Percentiles rank a stretch among this genome's conserved stretches.
Conservation (phyloP, 2,888 invertebrate species). For the Drosophila flavopinicola region DNA sequence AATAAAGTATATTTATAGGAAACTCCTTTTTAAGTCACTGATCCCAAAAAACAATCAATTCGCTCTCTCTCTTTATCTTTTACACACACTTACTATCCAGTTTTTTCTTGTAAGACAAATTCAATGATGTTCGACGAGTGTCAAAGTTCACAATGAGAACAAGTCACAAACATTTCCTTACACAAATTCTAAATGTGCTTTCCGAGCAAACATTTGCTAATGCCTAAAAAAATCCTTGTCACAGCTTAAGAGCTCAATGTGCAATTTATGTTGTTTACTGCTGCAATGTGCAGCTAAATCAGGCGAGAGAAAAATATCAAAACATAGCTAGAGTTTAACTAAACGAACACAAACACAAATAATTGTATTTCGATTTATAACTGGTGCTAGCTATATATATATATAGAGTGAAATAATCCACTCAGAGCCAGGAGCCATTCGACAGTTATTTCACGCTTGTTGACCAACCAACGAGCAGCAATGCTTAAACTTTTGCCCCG, state of each 20-base stretch:
- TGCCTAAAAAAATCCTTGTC: background rate
- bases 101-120: too few species aligned
- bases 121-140: too few species aligned
- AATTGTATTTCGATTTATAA: constrained; percentile 23
- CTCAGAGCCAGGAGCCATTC: constrained; percentile 38
- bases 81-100: too few species aligned
- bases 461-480: constrained; percentile 49
- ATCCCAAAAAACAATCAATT: too few species aligned
- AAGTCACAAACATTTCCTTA: background rate
- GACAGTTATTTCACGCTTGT: constrained; percentile 58
- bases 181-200: background rate
- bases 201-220: background rate
- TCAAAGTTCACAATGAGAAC: too few species aligned
- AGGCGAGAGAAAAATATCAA: constrained; percentile 4
- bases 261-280: constrained; percentile 35
- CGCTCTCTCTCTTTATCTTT: too few species aligned
- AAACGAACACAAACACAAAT: background rate
- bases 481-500: constrained; percentile 6
- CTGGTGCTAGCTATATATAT: too few species aligned
- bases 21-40: too few species aligned
- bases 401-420: constrained; percentile 50
- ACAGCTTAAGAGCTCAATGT: constrained; percentile 21
- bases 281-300: constrained; percentile 30
- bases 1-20: too few species aligned
- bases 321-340: constrained; percentile 9